Conservation (phyloP, 1,140 invertebrate genomes). For the Orchesella cincta region DNA sequence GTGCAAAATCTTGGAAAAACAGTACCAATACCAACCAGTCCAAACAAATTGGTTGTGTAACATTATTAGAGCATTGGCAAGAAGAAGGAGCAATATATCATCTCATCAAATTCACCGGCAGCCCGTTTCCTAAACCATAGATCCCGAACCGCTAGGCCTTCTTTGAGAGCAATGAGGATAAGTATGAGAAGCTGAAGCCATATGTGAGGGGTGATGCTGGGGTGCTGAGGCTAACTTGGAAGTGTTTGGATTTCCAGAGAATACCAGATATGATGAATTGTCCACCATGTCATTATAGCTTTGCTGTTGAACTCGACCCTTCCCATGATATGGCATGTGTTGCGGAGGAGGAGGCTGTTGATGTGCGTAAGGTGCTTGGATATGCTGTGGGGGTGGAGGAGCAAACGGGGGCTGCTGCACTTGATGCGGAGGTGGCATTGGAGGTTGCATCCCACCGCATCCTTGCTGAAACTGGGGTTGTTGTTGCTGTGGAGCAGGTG, state of each 20-base stretch:
- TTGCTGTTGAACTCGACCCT: slow-evolving; percentile 19
- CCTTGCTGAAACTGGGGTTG: neutral
- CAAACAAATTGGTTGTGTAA: no score
- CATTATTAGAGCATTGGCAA: no score
- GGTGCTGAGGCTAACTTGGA: slow-evolving; percentile 19
- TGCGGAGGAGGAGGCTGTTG: neutral
- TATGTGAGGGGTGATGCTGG: neutral
- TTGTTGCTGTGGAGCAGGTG: neutral
- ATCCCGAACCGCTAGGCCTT: slow-evolving; percentile 29
- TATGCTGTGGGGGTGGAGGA: neutral
- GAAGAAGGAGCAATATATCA: no score
- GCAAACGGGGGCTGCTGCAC: neutral
- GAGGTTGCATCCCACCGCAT: neutral
- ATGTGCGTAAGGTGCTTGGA: slow-evolving; percentile 20
- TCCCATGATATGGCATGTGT: neutral
- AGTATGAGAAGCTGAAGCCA: slow-evolving; percentile 16
- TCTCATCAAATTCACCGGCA: no score
- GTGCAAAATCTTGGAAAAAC: no score
- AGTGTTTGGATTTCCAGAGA: slow-evolving; percentile 22
- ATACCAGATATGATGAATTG: slow-evolving; percentile 21
- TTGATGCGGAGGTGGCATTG: neutral
- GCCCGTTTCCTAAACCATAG: no score
- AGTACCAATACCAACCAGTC: no score
- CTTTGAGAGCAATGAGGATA: slow-evolving; percentile 24
- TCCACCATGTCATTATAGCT: slow-evolving; percentile 21